Base-by-base conservation (phyloP, 2,113 vertebrate species). In the Formicarius rufipectus region DNA sequence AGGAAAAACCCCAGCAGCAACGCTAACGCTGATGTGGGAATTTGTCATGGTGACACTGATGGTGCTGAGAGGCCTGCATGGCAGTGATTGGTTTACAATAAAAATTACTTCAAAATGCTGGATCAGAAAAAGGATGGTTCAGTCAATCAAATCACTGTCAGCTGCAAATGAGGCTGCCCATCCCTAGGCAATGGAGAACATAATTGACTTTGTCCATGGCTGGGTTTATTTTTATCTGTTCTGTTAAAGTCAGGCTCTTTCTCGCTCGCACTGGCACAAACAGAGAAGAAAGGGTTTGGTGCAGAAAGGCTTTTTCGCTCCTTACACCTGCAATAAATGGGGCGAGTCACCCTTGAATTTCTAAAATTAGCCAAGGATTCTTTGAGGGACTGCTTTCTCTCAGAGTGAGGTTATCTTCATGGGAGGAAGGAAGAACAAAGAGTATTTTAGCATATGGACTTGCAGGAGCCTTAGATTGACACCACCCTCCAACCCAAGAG, bases 151-250 rank as follows among this genome's bases (percentile, higher is more conserved):
- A 96, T 92, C 73, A 50, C 76, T 97, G 96, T 93, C 96, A 97
- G 92, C 93, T 96, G 92, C 90, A 97, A 95, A 97, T 97, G 94
- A 96, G 95, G 95, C 86, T 97, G 92, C 73, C 95, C 96, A 95
- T 96, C 96, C 95, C 86, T 96, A 97, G 93, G 96, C 96, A 96
- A 91, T 95, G 86, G 90, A 85, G 93, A 96, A 81, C 53, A 79
- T 96, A 96, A 97, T 94, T 96, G 94, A 83, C 92, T 93, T 96
- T 95, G 95, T 92, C 94, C 88, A 84, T 64, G 8, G 66, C 92
- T 16, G 45, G 76, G 67, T 94, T 95, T 95, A 97, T 96, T 97
- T 97, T 97, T 92, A 94, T 94, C 92, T 76, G 53, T 93, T 94
- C 86, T 76, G 92, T 92, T 94, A 74, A 92, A 96, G 62, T 56